Conservation (phyloP, 2,888 invertebrate species). For the Smittia sp. region DNA sequence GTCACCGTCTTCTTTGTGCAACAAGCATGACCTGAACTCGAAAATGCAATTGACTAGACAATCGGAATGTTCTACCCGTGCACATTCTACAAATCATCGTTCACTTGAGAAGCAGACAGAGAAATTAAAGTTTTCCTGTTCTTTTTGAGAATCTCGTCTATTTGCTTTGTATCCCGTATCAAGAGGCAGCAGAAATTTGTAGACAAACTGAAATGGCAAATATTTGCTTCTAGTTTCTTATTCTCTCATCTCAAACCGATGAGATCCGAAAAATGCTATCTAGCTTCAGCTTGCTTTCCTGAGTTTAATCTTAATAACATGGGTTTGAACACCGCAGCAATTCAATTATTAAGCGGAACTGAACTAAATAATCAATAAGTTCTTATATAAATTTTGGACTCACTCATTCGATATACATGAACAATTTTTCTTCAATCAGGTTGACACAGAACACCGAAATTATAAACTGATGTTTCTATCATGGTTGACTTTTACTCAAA, state of each 20-base stretch:
- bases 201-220: conserved; percentile 41
- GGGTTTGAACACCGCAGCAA: conserved; percentile 2
- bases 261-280: conserved; percentile 8
- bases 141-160: conserved; percentile 1
- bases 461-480: too few relatives aligned
- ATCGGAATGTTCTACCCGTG: too few relatives aligned
- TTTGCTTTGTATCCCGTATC: conserved; percentile 40
- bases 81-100: too few relatives aligned
- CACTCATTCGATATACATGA: too few relatives aligned
- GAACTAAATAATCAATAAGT: conserved; percentile 7
- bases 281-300: neutral
- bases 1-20: too few relatives aligned
- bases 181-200: conserved; percentile 25
- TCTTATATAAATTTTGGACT: neutral
- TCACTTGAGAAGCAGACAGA: neutral
- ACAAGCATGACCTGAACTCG: too few relatives aligned
- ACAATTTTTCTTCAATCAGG: too few relatives aligned
- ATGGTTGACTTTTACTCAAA: too few relatives aligned
- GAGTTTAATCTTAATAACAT: conserved; percentile 20
- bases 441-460: too few relatives aligned
- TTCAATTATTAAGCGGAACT: neutral
- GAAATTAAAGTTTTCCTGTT: conserved; percentile 15
- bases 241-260: neutral
- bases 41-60: too few relatives aligned
- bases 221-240: conserved; percentile 38